Base-by-base conservation (phyloP, 2,113 vertebrate genomes). In the Platysternon megacephalum region DNA sequence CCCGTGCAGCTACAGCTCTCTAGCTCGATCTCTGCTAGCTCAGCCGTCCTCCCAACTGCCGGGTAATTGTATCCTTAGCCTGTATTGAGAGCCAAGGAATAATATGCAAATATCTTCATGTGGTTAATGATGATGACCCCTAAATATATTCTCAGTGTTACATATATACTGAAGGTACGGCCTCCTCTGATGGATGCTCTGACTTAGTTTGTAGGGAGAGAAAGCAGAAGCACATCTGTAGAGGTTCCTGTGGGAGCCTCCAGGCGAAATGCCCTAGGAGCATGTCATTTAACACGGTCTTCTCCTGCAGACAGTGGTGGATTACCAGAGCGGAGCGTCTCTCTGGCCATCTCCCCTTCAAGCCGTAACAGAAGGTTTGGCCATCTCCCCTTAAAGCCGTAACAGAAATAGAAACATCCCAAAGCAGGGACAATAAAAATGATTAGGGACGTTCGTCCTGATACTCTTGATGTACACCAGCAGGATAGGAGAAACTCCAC, bases 321-420 rank as follows among this genome's bases (percentile, higher is more conserved):
- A 65, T 97, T 99, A 74, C 98, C 99, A 2, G 99, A 99, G n/a
- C 98, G 99, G 94, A 98, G 97, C 0, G 98, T 99, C 55, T 99
- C 99, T 89, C 97, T 99, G 88, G n/a, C n/a, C n/a, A n/a, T n/a
- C n/a, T n/a, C n/a, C n/a, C n/a, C n/a, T n/a, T n/a, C n/a, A n/a
- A n/a, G n/a, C n/a, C n/a, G n/a, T n/a, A n/a, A n/a, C n/a, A n/a
- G n/a, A 56, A 56, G 35, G 32, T 19, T 68, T n/a, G 32, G 32
- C 35, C 35, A 21, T 68, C 32, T 68, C 35, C 35, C 32, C 14
- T n/a, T 32, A n/a, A 35, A 32, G 17, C 61, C 3, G 17, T 68
- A 68, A 68, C 61, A 68, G 35, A n/a, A 35, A 32, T 68, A 68
- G 29, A n/a, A 32, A 68, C 29, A 19, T 68, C 61, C 61, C 35